Base-by-base conservation (phyloP, 2,797 vertebrate species). In the Distichodus sexfasciatus region DNA sequence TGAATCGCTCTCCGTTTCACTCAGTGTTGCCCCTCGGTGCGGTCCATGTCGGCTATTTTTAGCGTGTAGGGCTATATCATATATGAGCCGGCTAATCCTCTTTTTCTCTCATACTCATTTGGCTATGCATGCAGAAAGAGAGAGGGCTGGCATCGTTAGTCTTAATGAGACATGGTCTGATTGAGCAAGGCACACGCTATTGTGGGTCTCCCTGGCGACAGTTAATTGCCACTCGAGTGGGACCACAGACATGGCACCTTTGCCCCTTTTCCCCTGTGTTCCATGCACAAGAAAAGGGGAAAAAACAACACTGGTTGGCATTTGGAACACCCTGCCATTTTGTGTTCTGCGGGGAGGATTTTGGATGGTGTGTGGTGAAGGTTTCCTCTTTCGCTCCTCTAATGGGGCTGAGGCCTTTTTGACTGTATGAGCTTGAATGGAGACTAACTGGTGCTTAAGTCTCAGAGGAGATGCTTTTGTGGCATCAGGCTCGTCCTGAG, bases 151-250 rank as follows among this genome's bases (percentile, higher is more conserved):
- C 69, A 35, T 40, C 78, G 65, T 81, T 77, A 66, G 76, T 83
- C 72, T 70, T 48, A 89, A 81, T 74, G 81, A 88, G 80, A 81
- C 82, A 9, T 85, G 78, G 69, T 78, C 66, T 84, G 81, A 91
- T 88, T 74, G 71, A 75, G 83, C 76, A 82, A 85, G 84, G 66
- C 80, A 78, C 31, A 19, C 66, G 77, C 68, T 71, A 77, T 83
- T 87, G 82, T 88, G 75, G 66, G 77, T 89, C 74, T 74, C 87
- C 86, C 83, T 81, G 82, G 87, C 78, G 88, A 90, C 81, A n/a
- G 77, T 83, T 90, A 84, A 88, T 89, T 88, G 77, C 74, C 82
- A 81, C 80, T 84, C 6, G 43, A 86, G 80, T 81, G 72, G 78
- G 71, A 68, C 78, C 76, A 78, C 75, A 82, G 81, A 85, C 83